A percentile compares a stretch with the other conserved stretches of the same genome.
These are phyloP conservation scores for Tylochromis polylepis DNA, from an alignment of 2,113 vertebrate species.

Conservation along the genomic window DNA sequence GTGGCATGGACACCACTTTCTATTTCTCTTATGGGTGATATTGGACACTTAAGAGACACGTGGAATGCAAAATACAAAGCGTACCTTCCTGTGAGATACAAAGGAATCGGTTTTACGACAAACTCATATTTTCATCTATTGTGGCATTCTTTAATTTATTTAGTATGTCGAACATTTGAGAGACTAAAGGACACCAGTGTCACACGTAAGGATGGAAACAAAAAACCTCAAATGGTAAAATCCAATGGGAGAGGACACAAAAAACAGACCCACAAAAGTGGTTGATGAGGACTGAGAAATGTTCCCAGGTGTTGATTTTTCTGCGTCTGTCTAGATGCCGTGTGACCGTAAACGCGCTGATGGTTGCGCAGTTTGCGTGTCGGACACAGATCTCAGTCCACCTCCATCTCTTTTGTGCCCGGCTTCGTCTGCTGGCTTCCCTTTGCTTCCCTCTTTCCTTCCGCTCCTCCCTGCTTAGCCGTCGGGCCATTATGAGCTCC, in stretches of 20 bases:
- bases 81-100: background rate
- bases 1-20: conserved; percentile 30
- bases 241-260: conserved; percentile 13
- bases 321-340: conserved; percentile 27
- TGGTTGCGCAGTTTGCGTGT: conserved; percentile 8
- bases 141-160: conserved; percentile 48
- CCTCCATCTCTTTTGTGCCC: conserved; percentile 84
- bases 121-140: conserved; percentile 47
- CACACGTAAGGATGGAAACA: conserved; percentile 44
- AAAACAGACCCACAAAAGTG: conserved; percentile 33
- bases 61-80: conserved; percentile 41
- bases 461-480: conserved; percentile 75
- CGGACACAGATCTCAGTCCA: conserved; percentile 78
- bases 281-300: conserved; percentile 43
- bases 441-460: conserved; percentile 72
- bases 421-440: conserved; percentile 78
- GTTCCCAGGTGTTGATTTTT: conserved; percentile 39
- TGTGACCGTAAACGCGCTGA: conserved; percentile 14
- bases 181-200: conserved; percentile 43
- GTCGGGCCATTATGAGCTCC: conserved; percentile 80
- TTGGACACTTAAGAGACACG: conserved; percentile 12
- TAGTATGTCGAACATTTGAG: conserved; percentile 33
- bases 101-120: conserved; percentile 28
- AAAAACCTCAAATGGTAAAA: conserved; percentile 33
- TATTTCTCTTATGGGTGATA: conserved; percentile 22